Evolutionary conservation across 2,797 vertebrate species (phyloP), one percentile per base, ranked within the genome.

Genomic region (Sibirionetta formosa): DNA sequence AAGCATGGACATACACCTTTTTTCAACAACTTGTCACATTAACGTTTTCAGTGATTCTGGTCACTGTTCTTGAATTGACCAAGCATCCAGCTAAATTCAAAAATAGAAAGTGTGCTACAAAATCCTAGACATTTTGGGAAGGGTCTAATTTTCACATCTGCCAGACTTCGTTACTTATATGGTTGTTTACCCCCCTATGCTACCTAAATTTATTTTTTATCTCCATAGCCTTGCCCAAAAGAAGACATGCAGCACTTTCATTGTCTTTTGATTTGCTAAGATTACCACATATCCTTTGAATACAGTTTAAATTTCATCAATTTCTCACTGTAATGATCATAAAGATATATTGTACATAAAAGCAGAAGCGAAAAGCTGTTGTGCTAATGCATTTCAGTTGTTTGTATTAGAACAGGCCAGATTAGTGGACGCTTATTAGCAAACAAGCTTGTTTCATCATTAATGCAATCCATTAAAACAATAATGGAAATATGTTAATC

Each of bases 371-470:
- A 86, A 64, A 56, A 44, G 51, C 51, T 70, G 69, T 4, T 58
- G 66, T 63, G 38, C 42, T 87, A 73, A 91, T 50, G 20, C 44
- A 66, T 51, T 94, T 86, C 36, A 75, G 33, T 26, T 65, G 31
- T 40, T 93, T 80, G 22, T 42, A 40, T 89, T 79, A 87, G 38
- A 89, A 42, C 27, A 73, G 42, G 69, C 75, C 85, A 96, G 96
- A 96, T 33, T 46, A 87, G 27, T 51, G 27, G n/a, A 24, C 60
- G 92, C 80, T 86, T 84, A 76, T 27, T 64, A 71, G n/a, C 19
- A 61, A 91, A 79, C 27, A 94, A 91, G 51, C 51, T 84, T 86
- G 84, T 48, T 91, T 83, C 86, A 87, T 69, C 66, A 92, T 73
- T 73, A 96, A 75, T 56, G 66, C 58, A 96, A 70, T 38, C 46